phyloP scores from a whole-genome alignment of 2,797 vertebrate genomes.

The Ptychadena robeensis region DNA sequence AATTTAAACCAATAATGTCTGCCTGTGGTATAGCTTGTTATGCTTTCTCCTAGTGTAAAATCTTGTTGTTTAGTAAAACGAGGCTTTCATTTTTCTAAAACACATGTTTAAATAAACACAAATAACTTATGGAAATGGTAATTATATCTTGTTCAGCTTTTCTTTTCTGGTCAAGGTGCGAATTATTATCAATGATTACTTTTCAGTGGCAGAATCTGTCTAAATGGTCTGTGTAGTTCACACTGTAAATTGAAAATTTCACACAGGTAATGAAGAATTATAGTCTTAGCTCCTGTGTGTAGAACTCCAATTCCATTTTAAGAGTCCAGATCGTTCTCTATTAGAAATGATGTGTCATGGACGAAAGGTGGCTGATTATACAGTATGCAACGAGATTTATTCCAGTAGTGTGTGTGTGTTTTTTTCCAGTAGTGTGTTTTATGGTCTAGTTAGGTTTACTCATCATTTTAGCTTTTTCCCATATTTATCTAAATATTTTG shows the following conservation, averaged over 20 bases:
- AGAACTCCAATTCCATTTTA: constrained; percentile 56
- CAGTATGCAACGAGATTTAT: constrained; percentile 37
- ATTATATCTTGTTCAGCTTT: constrained; percentile 36
- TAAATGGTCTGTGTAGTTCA: constrained; percentile 52
- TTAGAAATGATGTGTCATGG: constrained; percentile 51
- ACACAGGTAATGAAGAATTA: constrained; percentile 57
- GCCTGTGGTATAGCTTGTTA: constrained; percentile 57
- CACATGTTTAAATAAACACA: constrained; percentile 16
- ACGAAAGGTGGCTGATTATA: constrained; percentile 41
- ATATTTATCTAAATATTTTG: not conserved
- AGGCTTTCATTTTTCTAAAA: constrained; percentile 44
- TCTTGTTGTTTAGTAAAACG: constrained; percentile 29
- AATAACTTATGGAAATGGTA: constrained; percentile 52
- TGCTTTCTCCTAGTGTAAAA: constrained; percentile 22
- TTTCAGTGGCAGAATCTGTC: constrained; percentile 29
- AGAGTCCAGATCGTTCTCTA: constrained; percentile 53
- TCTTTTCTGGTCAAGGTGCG: constrained; percentile 49
- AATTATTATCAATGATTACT: constrained; percentile 54
- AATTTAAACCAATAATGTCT: constrained; percentile 59
- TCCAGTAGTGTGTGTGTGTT: too few species aligned
- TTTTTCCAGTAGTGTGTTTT: too few species aligned
- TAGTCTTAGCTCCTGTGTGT: constrained; percentile 52
- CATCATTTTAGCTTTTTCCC: constrained; percentile 1
- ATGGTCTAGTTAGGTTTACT: not conserved
- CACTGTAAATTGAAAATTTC: constrained; percentile 57